Conservation (phyloP, 2,888 invertebrate genomes). For the Exephanes ischioxanthus region DNA sequence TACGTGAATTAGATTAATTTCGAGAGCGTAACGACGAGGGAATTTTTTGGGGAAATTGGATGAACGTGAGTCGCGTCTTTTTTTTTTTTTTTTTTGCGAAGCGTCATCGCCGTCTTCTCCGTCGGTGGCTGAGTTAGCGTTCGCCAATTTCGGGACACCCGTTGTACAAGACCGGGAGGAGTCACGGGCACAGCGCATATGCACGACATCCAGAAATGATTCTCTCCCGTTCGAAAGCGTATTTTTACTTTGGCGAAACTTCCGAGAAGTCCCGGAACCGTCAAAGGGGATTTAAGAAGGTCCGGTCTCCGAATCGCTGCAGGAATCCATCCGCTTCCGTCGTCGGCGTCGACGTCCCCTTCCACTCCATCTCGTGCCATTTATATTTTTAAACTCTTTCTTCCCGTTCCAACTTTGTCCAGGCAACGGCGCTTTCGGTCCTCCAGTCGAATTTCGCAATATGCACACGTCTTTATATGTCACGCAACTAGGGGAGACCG, state of each 20-base stretch:
- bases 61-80: conserved; percentile 33
- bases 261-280: conserved; percentile 77
- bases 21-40: not conserved
- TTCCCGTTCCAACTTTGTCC: conserved; percentile 13
- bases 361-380: conserved; percentile 28
- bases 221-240: conserved; percentile 67
- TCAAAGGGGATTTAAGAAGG: conserved; percentile 78
- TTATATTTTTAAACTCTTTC: conserved; percentile 67
- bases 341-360: conserved; percentile 65
- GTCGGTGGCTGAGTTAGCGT: not conserved
- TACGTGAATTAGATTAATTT: conserved; percentile 45
- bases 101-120: conserved; percentile 20
- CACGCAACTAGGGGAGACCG: too few species aligned
- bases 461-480: not conserved
- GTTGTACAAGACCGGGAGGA: conserved; percentile 41
- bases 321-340: conserved; percentile 79
- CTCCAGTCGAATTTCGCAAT: conserved; percentile 35
- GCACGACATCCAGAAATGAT: conserved; percentile 4
- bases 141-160: conserved; percentile 53
- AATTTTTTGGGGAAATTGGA: conserved; percentile 27
- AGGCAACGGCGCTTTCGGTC: not conserved
- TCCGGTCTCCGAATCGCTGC: conserved; percentile 70
- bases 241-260: conserved; percentile 80
- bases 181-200: conserved; percentile 6
- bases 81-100: conserved; percentile 22